Percentiles rank a stretch among this genome's conserved stretches.
phyloP scores from a whole-genome alignment of 2,797 vertebrate species.

The Ceryle rudis region DNA sequence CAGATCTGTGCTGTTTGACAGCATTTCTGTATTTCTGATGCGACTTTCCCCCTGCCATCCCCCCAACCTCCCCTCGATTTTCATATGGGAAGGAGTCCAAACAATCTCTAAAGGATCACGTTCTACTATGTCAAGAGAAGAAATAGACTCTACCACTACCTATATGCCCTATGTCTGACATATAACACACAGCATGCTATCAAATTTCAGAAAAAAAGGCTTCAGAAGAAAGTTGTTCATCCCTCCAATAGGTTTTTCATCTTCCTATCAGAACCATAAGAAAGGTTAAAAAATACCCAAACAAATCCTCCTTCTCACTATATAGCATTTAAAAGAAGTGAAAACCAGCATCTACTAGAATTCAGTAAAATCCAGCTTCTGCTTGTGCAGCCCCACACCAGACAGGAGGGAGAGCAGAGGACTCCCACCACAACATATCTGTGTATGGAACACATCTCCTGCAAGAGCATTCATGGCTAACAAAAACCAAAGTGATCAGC shows the following conservation, averaged over 20 bases:
- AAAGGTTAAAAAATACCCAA: background rate
- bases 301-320: background rate
- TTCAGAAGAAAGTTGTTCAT: fast-evolving
- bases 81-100: background rate
- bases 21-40: background rate
- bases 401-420: background rate
- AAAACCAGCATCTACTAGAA: background rate
- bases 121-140: background rate
- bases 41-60: fast-evolving
- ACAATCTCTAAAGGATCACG: background rate
- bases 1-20: background rate
- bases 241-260: background rate
- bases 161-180: background rate
- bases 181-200: background rate
- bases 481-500: background rate
- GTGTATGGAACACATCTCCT: background rate
- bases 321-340: background rate
- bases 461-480: fast-evolving
- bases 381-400: background rate
- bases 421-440: background rate
- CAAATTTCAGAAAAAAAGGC: background rate
- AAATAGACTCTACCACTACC: background rate
- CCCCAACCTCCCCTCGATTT: background rate
- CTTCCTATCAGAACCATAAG: background rate
- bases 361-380: background rate